Evolutionary conservation across 2,888 invertebrate species (phyloP).

Genomic region (Pediacus dermestoides): DNA sequence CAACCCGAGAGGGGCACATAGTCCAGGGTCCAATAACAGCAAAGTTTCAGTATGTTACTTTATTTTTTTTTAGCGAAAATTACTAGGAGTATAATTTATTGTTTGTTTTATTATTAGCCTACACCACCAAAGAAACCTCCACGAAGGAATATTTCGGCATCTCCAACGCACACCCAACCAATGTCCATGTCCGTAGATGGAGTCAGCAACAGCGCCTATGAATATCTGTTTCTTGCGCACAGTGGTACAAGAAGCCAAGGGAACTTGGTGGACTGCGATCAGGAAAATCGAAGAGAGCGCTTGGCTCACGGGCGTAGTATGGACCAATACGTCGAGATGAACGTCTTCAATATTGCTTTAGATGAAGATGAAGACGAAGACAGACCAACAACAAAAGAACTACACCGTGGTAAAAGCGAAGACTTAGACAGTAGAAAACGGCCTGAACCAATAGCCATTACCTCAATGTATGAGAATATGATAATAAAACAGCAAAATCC

Average conservation of each 20-base stretch:
- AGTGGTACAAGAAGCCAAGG: slow-evolving; percentile 68
- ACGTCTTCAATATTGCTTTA: slow-evolving; percentile 52
- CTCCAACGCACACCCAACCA: slow-evolving; percentile 71
- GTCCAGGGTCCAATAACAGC: slow-evolving; percentile 56
- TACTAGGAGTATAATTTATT: neutral
- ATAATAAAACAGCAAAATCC: slow-evolving; percentile 71
- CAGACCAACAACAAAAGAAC: slow-evolving; percentile 38
- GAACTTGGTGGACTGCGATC: slow-evolving; percentile 65
- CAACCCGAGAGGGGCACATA: slow-evolving; percentile 52
- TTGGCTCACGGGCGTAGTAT: slow-evolving; percentile 70
- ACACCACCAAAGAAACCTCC: slow-evolving; percentile 89
- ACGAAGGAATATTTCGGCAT: slow-evolving; percentile 78
- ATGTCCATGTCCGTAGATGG: slow-evolving; percentile 57
- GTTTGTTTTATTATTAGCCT: slow-evolving; percentile 54
- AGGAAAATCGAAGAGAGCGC: slow-evolving; percentile 49
- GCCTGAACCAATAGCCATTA: slow-evolving; percentile 68
- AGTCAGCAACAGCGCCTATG: slow-evolving; percentile 60
- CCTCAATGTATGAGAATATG: slow-evolving; percentile 69
- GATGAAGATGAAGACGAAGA: slow-evolving; percentile 43
- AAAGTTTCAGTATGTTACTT: slow-evolving; percentile 61
- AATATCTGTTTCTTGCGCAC: slow-evolving; percentile 61
- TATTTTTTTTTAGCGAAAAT: neutral
- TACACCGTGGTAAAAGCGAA: slow-evolving; percentile 49
- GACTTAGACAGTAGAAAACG: slow-evolving; percentile 49
- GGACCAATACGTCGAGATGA: slow-evolving; percentile 76